Evolutionary conservation across 1,140 invertebrate genomes (phyloP), one percentile per base, ranked within the genome.

Genomic region (Drosophila parabipectinata): DNA sequence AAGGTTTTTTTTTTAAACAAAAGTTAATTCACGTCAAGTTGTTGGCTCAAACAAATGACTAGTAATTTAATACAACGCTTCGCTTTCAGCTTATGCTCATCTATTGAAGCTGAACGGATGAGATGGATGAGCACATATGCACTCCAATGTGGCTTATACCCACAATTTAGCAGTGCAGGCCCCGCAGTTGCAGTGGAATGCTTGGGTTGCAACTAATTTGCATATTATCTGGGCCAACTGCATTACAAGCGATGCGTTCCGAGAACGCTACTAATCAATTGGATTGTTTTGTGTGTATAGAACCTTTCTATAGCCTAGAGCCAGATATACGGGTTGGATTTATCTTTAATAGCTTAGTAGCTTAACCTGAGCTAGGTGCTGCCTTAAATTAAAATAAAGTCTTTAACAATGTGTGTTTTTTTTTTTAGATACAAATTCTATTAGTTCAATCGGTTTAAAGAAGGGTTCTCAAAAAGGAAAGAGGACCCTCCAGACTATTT

Each of bases 201-300:
- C 32, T 14, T 57, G 63, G 63, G n/a, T 30, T 15, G 26, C 73
- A 59, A 62, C 81, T 81, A 87, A 85, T 85, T 85, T 85, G 82
- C 81, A 85, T 85, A 87, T 87, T 85, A 69, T 72, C 61, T 72
- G 80, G 41, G 56, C 55, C 77, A 75, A 87, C 81, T 87, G 64
- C 74, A 85, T 82, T 74, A 78, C 34, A 59, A 44, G 39, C 39
- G 41, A 45, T n/a, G 28, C 10, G 32, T 62, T 39, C 21, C 32
- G 21, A 37, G 15, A 60, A 44, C 28, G 48, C 37, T 37, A 28
- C 58, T 77, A 87, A 81, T 85, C 81, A 85, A 85, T 87, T 77
- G 67, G 54, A 62, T 73, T 80, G 77, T 69, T 60, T 62, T 78
- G 73, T 66, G 48, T 59, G 37, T 58, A 51, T 60, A 61, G n/a